Conservation (phyloP, 30 jellyfish, hydroid and myxozoan genomes). For the Aurelia sp. region DNA sequence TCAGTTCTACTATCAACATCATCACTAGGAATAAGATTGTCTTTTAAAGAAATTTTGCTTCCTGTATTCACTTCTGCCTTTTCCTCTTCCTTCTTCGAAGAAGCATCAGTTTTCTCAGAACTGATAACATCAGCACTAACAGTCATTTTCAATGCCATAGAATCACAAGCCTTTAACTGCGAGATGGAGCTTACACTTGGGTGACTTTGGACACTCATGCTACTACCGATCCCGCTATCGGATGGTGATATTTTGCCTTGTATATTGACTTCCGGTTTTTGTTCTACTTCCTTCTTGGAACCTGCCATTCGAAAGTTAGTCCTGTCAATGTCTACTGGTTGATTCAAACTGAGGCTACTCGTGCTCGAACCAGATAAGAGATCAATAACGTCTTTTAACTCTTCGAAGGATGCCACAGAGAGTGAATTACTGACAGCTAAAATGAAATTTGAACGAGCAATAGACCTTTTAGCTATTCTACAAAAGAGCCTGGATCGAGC, state of each 20-base stretch:
- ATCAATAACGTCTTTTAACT: constrained; percentile 96
- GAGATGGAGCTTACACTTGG: constrained; percentile 52
- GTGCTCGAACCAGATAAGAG: constrained; percentile 95
- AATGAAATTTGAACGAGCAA: too few relatives aligned
- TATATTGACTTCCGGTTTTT: constrained; percentile 12
- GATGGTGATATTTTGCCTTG: constrained; percentile 69
- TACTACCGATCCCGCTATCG: constrained; percentile 87
- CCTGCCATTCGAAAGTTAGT: constrained; percentile 5
- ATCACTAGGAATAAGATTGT: neutral
- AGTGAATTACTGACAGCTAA: constrained; percentile 64
- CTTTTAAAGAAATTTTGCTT: neutral
- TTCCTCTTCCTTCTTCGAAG: neutral
- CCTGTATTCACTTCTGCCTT: neutral
- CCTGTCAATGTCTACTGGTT: constrained; percentile 46
- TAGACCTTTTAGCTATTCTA: too few relatives aligned
- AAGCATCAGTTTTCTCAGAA: constrained; percentile 4
- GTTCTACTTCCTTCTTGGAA: constrained; percentile 34
- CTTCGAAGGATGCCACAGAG: constrained; percentile 98
- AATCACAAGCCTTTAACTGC: constrained; percentile 4
- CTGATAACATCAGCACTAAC: neutral
- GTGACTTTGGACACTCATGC: constrained; percentile 76
- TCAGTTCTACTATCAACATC: constrained; percentile 31
- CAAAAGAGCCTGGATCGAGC: too few relatives aligned
- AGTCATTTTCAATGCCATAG: neutral
- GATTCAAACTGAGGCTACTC: constrained; percentile 87